These are phyloP conservation scores for Zaprionus lineosus DNA, from an alignment of 2,888 invertebrate species.

Conservation along the genomic window DNA sequence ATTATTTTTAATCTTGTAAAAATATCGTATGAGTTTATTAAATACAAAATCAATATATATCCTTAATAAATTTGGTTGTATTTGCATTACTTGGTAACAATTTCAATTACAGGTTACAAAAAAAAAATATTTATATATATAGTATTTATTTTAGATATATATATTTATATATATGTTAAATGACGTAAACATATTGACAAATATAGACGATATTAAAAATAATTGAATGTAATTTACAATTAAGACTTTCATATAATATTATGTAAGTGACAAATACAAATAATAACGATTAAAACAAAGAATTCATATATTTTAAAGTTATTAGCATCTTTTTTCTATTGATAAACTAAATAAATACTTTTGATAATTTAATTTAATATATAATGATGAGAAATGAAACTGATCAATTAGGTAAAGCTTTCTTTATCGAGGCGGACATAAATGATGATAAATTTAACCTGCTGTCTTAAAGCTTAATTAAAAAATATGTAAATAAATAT, in stretches of 20 bases:
- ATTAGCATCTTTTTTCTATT: conserved; percentile 45
- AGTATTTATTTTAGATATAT: conserved; percentile 7
- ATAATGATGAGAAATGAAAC: conserved; percentile 3
- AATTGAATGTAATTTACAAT: background rate
- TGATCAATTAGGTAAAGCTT: conserved; percentile 30
- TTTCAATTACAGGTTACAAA: conserved; percentile 14
- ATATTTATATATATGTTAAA: no score
- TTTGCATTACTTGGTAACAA: conserved; percentile 45
- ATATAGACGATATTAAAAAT: background rate
- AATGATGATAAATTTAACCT: conserved; percentile 10
- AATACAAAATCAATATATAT: conserved; percentile 35
- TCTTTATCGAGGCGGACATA: conserved; percentile 23
- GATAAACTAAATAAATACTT: conserved; percentile 32
- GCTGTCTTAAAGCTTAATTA: conserved; percentile 26
- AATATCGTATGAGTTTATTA: conserved; percentile 61
- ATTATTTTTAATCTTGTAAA: conserved; percentile 44
- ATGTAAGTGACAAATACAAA: background rate
- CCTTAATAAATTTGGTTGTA: conserved; percentile 46
- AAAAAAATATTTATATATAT: conserved; percentile 10
- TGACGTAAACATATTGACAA: conserved; percentile 10
- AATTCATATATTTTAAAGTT: conserved; percentile 36
- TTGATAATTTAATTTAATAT: conserved; percentile 15
- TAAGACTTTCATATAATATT: conserved; percentile 17
- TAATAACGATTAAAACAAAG: conserved; percentile 6
- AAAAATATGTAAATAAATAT: conserved; percentile 20